Evolutionary conservation across 2,797 vertebrate genomes (phyloP).

Genomic region (Nannoperca australis): DNA sequence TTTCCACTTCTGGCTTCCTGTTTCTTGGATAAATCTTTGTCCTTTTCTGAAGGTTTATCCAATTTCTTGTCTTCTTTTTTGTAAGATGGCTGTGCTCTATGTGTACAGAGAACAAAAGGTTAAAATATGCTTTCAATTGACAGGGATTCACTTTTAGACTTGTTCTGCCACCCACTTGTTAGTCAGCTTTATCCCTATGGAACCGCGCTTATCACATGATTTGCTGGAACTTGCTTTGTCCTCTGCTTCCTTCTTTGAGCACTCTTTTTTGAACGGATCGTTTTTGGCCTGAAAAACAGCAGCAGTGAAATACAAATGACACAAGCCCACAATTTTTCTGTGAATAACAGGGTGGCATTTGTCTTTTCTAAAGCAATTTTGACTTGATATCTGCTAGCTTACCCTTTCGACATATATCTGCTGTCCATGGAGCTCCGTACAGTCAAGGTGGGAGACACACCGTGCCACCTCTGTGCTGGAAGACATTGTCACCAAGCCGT

Average conservation of each 20-base stretch:
- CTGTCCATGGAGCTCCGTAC: constrained; percentile 96
- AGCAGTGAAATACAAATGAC: neutral
- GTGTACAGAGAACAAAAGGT: neutral
- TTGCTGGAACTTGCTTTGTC: constrained; percentile 90
- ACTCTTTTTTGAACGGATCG: constrained; percentile 96
- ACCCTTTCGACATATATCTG: constrained; percentile 98
- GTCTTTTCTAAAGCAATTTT: neutral
- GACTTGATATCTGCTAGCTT: constrained; percentile 49
- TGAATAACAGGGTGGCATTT: neutral
- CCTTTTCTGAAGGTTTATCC: constrained; percentile 94
- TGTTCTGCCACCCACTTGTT: constrained; percentile 81
- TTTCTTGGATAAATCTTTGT: constrained; percentile 92
- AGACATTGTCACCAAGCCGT: constrained; percentile 97
- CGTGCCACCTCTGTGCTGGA: constrained; percentile 93
- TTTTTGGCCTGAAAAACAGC: constrained; percentile 89
- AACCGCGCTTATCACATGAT: constrained; percentile 89
- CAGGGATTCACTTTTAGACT: neutral
- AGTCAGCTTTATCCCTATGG: constrained; percentile 84
- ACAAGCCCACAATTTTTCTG: neutral
- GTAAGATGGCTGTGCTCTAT: constrained; percentile 85
- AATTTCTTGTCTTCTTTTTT: constrained; percentile 97
- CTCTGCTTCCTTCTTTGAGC: constrained; percentile 92
- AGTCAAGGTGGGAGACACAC: constrained; percentile 95
- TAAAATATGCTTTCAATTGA: neutral
- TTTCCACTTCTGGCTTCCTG: constrained; percentile 90